These are phyloP conservation scores for Meloidogyne exigua DNA, from an alignment of 1,140 invertebrate genomes.

Conservation along the genomic window DNA sequence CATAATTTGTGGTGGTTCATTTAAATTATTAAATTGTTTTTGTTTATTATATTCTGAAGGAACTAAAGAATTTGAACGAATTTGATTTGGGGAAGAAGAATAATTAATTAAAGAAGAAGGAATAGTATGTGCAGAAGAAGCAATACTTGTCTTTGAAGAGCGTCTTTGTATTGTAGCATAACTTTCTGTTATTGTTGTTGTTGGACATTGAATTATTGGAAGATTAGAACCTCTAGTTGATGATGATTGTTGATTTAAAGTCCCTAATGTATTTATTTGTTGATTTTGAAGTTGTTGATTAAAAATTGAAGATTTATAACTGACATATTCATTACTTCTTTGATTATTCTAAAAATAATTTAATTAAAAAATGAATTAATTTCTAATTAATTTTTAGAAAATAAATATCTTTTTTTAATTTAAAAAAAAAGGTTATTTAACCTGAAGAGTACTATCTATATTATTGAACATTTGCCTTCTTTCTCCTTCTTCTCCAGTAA, in stretches of 20 bases:
- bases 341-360: neutral
- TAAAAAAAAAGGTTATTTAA: neutral
- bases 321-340: neutral
- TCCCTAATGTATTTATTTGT: neutral
- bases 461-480: neutral
- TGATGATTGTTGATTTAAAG: neutral
- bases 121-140: neutral
- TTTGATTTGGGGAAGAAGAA: constrained; percentile 11
- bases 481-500: neutral
- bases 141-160: constrained; percentile 19
- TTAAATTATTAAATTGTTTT: constrained; percentile 1
- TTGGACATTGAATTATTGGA: neutral
- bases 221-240: neutral
- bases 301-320: neutral
- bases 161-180: constrained; percentile 22
- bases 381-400: neutral
- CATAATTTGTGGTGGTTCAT: neutral
- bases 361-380: neutral
- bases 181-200: neutral
- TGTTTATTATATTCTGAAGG: neutral
- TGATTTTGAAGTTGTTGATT: neutral
- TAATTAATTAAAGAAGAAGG: constrained; percentile 2
- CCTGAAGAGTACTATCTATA: constrained; percentile 5
- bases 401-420: too few species aligned
- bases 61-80: constrained; percentile 9